These are phyloP conservation scores for Lacerta bilineata DNA, from an alignment of 2,797 vertebrate genomes.

Conservation along the genomic window DNA sequence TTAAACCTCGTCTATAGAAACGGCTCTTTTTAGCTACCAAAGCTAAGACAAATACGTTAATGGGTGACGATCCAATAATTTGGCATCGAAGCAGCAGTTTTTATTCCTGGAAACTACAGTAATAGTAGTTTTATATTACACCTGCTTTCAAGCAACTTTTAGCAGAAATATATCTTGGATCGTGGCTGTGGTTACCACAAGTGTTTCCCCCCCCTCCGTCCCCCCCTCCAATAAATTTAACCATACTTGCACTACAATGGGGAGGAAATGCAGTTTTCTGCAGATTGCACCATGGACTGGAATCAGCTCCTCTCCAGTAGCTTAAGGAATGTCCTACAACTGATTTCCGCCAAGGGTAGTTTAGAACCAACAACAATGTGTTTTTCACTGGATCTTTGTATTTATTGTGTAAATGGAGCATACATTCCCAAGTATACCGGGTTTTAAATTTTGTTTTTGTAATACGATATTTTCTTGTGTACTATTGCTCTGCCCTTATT, in stretches of 20 bases:
- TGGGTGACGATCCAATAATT: not conserved
- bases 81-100: not conserved
- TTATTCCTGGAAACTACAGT: not conserved
- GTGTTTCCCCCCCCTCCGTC: not conserved
- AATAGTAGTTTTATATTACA: not conserved
- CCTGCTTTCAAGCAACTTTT: not conserved
- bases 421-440: no score
- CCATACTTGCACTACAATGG: not conserved
- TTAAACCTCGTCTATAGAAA: not conserved
- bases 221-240: not conserved
- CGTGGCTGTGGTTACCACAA: not conserved
- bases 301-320: not conserved
- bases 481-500: no score
- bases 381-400: not conserved
- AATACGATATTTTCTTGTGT: no score
- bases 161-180: not conserved
- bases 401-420: not conserved
- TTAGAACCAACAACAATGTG: not conserved
- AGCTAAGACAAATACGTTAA: constrained; percentile 13
- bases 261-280: not conserved
- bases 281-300: not conserved
- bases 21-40: not conserved
- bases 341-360: not conserved
- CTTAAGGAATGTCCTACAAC: not conserved
- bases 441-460: no score